phyloP scores from a whole-genome alignment of 2,797 vertebrate genomes.

The Lepidocolaptes lacrymiger region DNA sequence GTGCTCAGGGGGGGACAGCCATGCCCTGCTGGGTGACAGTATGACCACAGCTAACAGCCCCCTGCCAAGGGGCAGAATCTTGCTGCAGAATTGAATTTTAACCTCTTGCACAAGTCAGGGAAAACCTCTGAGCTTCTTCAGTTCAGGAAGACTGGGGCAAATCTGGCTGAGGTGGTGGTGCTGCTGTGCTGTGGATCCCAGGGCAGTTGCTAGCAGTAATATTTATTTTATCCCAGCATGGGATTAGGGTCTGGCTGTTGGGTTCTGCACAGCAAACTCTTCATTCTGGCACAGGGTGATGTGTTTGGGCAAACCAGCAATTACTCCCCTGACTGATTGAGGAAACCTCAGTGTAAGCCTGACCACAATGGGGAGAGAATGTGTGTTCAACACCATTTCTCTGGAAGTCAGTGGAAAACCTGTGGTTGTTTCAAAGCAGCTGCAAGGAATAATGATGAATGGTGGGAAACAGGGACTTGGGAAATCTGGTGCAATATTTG shows the following conservation, averaged over 20 bases:
- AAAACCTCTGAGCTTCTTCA: neutral
- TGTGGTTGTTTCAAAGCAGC: neutral
- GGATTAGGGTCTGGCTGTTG: rapidly evolving
- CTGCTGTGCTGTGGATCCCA: neutral
- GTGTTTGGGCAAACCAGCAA: neutral
- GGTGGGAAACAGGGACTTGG: neutral
- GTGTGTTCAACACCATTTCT: neutral
- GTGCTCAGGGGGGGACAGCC: neutral
- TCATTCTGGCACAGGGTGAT: neutral
- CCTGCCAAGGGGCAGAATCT: neutral
- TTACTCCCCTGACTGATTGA: neutral
- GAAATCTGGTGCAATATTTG: neutral
- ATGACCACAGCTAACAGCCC: neutral
- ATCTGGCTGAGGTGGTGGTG: neutral
- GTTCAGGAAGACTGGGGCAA: neutral
- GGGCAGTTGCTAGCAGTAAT: neutral
- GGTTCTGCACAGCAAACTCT: neutral
- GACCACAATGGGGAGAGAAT: neutral
- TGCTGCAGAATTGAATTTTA: neutral
- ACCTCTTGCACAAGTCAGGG: neutral
- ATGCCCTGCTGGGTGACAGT: neutral
- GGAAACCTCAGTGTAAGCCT: neutral
- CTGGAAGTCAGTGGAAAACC: neutral
- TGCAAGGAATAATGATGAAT: rapidly evolving
- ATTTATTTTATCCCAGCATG: neutral